Percentiles rank a stretch among this genome's conserved stretches.
These are phyloP conservation scores for Erpornis zantholeuca DNA, from an alignment of 2,113 vertebrate genomes.

Conservation along the genomic window DNA sequence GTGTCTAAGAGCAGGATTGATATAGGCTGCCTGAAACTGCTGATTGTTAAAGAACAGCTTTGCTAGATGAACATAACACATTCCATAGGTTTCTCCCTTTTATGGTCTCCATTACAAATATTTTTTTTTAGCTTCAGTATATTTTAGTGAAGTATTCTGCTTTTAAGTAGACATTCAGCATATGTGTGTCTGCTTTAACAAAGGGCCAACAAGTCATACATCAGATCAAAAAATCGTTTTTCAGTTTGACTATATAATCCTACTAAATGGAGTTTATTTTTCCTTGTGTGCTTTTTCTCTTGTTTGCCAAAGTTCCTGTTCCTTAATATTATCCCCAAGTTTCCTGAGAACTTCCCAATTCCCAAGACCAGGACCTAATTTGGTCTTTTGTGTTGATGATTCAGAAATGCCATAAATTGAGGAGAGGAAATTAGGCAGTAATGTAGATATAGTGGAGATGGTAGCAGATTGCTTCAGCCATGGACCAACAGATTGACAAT, in stretches of 20 bases:
- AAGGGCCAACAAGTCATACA: background rate
- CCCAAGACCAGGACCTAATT: background rate
- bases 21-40: conserved; percentile 2
- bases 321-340: conserved; percentile 14
- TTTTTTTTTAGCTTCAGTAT: background rate
- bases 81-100: conserved; percentile 56
- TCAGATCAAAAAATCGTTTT: conserved; percentile 40
- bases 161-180: conserved; percentile 43
- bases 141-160: background rate
- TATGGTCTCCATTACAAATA: conserved; percentile 37
- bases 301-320: conserved; percentile 1
- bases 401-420: background rate
- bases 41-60: conserved; percentile 43
- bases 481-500: background rate
- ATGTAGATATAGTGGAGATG: background rate
- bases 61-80: conserved; percentile 34
- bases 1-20: conserved; percentile 36
- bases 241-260: conserved; percentile 47
- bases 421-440: background rate
- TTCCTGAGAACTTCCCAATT: background rate
- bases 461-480: background rate
- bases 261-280: conserved; percentile 56
- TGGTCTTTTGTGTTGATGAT: background rate
- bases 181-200: conserved; percentile 26
- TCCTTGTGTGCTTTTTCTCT: conserved; percentile 18